phyloP scores from a whole-genome alignment of 2,113 vertebrate species.

The Prunella himalayana region DNA sequence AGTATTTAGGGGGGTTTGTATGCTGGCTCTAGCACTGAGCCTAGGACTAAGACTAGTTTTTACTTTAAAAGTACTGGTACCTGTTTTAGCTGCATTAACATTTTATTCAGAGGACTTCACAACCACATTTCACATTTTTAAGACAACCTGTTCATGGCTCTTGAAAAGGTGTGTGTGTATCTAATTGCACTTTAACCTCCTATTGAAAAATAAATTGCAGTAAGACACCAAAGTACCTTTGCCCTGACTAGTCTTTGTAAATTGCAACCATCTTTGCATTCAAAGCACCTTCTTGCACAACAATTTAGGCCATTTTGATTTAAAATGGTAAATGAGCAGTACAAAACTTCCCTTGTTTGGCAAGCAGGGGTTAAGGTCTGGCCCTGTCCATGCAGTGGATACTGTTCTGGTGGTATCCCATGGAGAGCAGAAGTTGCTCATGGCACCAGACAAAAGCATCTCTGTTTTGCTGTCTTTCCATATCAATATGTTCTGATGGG shows the following conservation, averaged over 20 bases:
- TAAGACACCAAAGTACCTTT: neutral
- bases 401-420: neutral
- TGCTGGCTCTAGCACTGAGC: neutral
- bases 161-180: neutral
- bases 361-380: neutral
- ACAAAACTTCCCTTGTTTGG: neutral
- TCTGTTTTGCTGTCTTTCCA: neutral
- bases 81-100: neutral
- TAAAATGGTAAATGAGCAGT: neutral
- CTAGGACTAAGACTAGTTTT: neutral
- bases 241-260: neutral
- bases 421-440: neutral
- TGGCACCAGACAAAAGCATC: neutral
- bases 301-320: neutral
- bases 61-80: neutral
- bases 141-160: neutral
- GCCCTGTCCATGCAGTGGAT: neutral
- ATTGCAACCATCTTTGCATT: neutral
- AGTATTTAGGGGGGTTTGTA: rapidly evolving
- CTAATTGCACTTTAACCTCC: neutral
- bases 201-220: neutral
- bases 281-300: neutral
- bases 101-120: neutral
- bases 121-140: neutral
- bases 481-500: neutral